Evolutionary conservation across 2,888 invertebrate genomes (phyloP).

Genomic region (Gisinianus flammeolus): DNA sequence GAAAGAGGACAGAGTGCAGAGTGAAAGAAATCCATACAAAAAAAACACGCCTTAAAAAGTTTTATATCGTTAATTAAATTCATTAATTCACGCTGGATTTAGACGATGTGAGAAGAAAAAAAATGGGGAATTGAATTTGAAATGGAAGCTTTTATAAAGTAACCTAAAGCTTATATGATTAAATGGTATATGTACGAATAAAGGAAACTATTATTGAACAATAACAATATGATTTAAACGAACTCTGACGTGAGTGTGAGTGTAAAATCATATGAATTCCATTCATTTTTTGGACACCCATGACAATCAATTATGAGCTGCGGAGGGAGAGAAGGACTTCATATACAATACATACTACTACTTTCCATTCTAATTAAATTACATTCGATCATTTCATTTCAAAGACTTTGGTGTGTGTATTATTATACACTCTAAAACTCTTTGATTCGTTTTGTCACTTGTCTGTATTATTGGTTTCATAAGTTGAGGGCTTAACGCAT

Average conservation of each 20-base stretch:
- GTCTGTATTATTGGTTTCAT: too few relatives aligned
- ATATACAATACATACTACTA: neutral
- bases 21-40: neutral
- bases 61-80: neutral
- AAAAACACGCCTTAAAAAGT: neutral
- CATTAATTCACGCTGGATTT: constrained; percentile 12
- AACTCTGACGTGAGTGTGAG: neutral
- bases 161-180: too few relatives aligned
- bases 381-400: constrained; percentile 35
- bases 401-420: neutral
- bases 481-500: too few relatives aligned
- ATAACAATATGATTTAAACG: neutral
- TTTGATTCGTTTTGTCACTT: neutral
- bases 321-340: neutral
- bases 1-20: too few relatives aligned
- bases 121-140: neutral
- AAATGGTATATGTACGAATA: too few relatives aligned
- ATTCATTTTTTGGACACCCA: constrained; percentile 6
- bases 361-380: constrained; percentile 37
- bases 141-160: neutral
- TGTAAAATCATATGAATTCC: neutral
- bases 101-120: constrained; percentile 1
- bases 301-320: constrained; percentile 35
- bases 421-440: too few relatives aligned
- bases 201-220: too few relatives aligned